Conservation (phyloP, 2,888 invertebrate species). For the Lumbricus terrestris region DNA sequence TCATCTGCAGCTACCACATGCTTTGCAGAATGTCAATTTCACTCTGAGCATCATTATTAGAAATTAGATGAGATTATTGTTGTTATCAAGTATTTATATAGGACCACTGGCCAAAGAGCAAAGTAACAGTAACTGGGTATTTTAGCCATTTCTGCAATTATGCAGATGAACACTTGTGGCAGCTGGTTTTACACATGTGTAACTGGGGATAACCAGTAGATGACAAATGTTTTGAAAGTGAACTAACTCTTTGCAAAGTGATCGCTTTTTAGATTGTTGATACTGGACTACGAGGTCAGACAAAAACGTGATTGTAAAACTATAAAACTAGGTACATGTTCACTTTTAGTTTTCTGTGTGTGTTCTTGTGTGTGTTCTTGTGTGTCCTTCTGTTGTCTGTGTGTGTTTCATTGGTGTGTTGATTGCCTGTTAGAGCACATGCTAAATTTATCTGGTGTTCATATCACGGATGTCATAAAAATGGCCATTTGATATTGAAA, state of each 20-base stretch:
- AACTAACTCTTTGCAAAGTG: neutral
- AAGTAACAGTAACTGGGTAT: neutral
- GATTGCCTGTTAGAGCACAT: neutral
- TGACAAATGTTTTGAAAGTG: neutral
- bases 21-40: too few species aligned
- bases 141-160: neutral
- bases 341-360: neutral
- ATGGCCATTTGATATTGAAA: neutral
- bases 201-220: neutral
- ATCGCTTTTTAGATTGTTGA: neutral
- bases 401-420: neutral
- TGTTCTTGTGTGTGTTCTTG: neutral
- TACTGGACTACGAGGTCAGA: neutral
- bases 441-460: neutral
- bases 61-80: too few species aligned
- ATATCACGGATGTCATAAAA: neutral
- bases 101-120: neutral
- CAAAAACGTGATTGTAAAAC: neutral
- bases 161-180: neutral
- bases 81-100: too few species aligned
- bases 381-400: neutral
- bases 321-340: neutral
- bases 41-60: too few species aligned
- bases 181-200: neutral
- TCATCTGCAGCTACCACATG: too few species aligned